Base-by-base conservation (phyloP, 1,140 invertebrate species). In the Hormaphis cornu region DNA sequence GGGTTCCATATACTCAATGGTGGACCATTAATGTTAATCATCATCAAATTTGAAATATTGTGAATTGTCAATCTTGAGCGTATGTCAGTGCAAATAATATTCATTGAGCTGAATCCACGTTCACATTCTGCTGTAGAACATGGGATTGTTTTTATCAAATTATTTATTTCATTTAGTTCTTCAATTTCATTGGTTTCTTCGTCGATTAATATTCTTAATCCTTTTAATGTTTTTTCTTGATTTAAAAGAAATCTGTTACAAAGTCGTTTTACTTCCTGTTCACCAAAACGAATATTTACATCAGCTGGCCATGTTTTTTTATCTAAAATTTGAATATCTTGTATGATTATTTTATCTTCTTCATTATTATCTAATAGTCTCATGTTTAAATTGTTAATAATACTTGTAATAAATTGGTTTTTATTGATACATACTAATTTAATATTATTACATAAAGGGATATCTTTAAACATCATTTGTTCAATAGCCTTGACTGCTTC, bases 221-320 rank as follows among this genome's bases (percentile, higher is more conserved):
- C 46, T 33, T 22, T 12, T 20, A 56, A 9, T 37, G 53, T 20
- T 33, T 56, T 22, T 30, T 56, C 30, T 35, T 56, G 28, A 35
- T 56, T 58, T 40, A 40, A 5, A 18, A 58, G n/a, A 35, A 58
- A 58, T 18, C 54, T 30, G n/a, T 58, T 37, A 20, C 33, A 58
- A 18, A 58, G 12, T 22, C 33, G 2, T 58, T 58, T 40, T 16
- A 58, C 33, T 58, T 58, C 33, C 5, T 33, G 1, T 58, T 54
- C 52, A 4, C 52, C 52, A 54, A 33, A 54, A 33, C 16, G 28
- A 30, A 54, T 54, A 33, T 33, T 54, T 30, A 54, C 52, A 30
- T 54, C 52, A 20, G 33, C 18, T 18, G 52, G 52, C 52, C 52
- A 54, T 54, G 52, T 54, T 30, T 48, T 22, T 48, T 48, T 48